phyloP scores from a whole-genome alignment of 2,888 invertebrate species.

The Drosophila falleni region DNA sequence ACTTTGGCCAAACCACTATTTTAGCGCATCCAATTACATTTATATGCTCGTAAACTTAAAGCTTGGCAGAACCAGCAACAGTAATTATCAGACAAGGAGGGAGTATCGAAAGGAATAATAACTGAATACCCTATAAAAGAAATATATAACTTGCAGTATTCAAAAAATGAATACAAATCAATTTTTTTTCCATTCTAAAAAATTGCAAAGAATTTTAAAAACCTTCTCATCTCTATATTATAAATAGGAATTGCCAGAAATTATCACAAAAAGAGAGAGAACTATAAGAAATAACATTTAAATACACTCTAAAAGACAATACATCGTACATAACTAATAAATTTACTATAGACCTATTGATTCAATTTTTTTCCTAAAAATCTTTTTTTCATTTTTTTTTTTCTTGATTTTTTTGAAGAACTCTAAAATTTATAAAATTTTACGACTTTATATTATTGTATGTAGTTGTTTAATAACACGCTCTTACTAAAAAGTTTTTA shows the following conservation, averaged over 20 bases:
- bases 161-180: background rate
- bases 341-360: background rate
- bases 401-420: no score
- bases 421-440: no score
- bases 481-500: background rate
- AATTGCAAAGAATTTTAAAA: background rate
- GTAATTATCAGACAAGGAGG: conserved; percentile 61
- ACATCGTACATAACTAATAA: background rate
- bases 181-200: no score
- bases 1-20: conserved; percentile 59
- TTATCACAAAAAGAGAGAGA: no score
- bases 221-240: background rate
- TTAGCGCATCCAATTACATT: conserved; percentile 83
- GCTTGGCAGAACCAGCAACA: conserved; percentile 71
- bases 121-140: conserved; percentile 9
- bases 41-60: conserved; percentile 82
- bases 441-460: no score
- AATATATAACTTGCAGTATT: background rate
- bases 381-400: no score
- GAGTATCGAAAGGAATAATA: background rate
- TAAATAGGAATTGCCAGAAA: background rate
- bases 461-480: no score
- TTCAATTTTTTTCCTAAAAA: no score
- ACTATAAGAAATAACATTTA: no score
- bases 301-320: background rate